These are phyloP conservation scores for Saccopteryx bilineata DNA, from an alignment of 2,113 vertebrate species.

Conservation along the genomic window DNA sequence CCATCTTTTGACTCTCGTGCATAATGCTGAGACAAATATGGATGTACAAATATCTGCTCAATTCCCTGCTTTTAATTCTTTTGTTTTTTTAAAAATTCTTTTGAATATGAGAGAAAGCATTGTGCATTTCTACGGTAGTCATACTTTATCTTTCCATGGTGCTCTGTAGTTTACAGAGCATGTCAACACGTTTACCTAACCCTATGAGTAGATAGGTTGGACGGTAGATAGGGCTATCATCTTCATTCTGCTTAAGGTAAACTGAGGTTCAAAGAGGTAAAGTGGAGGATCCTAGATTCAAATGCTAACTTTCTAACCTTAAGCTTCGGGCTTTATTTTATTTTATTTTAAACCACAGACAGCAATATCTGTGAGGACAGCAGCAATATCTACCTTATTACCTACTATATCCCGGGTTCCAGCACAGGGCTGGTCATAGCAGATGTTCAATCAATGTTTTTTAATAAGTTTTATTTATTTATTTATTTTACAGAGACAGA, in stretches of 20 bases:
- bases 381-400: background rate
- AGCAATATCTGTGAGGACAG: background rate
- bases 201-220: background rate
- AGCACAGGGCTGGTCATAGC: background rate
- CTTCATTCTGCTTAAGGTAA: conserved; percentile 40
- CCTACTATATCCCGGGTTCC: background rate
- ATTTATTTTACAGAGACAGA: too few relatives aligned
- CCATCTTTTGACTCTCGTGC: background rate
- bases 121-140: background rate
- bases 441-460: background rate
- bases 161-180: background rate
- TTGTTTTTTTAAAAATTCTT: background rate
- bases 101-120: background rate
- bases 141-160: background rate
- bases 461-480: too few relatives aligned
- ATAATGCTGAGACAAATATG: background rate
- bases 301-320: background rate
- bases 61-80: conserved; percentile 39
- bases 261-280: background rate
- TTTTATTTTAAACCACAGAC: background rate
- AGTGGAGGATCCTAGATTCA: background rate
- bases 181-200: background rate
- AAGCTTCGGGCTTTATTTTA: background rate
- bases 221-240: background rate
- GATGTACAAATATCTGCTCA: background rate